Conservation (phyloP, 2,888 invertebrate species). For the Hypena proboscidalis region DNA sequence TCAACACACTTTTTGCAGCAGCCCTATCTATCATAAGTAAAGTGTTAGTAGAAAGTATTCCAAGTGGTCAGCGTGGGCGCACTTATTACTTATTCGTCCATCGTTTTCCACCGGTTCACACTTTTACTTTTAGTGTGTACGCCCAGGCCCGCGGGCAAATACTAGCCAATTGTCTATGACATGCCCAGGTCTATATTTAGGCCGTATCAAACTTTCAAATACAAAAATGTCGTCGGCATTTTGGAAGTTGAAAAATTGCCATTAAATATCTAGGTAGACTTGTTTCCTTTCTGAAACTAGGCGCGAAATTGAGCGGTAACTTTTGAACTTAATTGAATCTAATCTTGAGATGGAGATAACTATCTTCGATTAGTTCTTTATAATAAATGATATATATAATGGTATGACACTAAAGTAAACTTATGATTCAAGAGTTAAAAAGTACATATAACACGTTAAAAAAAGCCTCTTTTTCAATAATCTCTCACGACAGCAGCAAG, state of each 20-base stretch:
- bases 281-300: too few species aligned
- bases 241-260: conserved; percentile 17
- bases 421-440: too few species aligned
- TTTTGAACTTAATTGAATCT: too few species aligned
- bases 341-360: too few species aligned
- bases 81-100: conserved; percentile 46
- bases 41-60: conserved; percentile 41
- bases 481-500: too few species aligned
- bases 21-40: conserved; percentile 8
- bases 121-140: conserved; percentile 68
- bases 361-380: too few species aligned
- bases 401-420: too few species aligned
- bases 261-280: too few species aligned
- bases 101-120: conserved; percentile 53
- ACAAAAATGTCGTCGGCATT: conserved; percentile 5
- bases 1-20: neutral
- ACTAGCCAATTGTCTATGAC: conserved; percentile 15
- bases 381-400: too few species aligned
- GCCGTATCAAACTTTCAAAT: neutral
- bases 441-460: too few species aligned
- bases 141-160: conserved; percentile 13
- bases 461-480: too few species aligned
- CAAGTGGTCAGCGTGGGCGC: conserved; percentile 42
- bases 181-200: neutral
- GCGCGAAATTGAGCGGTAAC: too few species aligned